Evolutionary conservation across 2,888 invertebrate genomes (phyloP), one percentile per base, ranked within the genome.

Genomic region (Macaria liturata): DNA sequence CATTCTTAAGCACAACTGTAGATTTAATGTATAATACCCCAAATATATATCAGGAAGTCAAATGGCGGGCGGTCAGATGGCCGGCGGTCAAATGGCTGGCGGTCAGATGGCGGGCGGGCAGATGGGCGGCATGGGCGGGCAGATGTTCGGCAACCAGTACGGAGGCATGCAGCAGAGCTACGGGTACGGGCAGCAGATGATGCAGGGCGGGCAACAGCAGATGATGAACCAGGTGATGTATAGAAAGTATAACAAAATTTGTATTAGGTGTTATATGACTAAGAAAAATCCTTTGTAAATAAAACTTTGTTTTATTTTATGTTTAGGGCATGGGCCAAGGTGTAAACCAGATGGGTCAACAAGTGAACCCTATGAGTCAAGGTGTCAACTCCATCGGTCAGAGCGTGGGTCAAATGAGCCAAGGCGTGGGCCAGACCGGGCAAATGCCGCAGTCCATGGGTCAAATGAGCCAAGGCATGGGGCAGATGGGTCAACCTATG

Each of bases 121-220:
- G 67, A 88, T 88, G 86, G 82, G 81, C 68, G 85, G 88, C n/a
- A 92, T 92, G 86, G 87, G 88, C 49, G 89, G 86, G 0, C 90
- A 93, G 67, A 93, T 94, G 93, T 94, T 94, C 71, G 92, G 93
- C 9, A 85, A 85, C 1, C 95, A 94, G 73, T 94, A 94, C 61
- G 91, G 92, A 3, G 93, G 93, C 57, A 94, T 95, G 93, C 95
- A 94, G 73, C 93, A 93, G 54, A 84, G 89, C 0, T 89, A 90
- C 47, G 85, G 86, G 0, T 91, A 91, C 61, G 75, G 86, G 0
- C 92, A 92, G 69, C 92, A 91, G 67, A 92, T 92, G 90, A 92
- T 92, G 88, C 91, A 89, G 62, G 83, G 88, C 3, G 88, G 92
- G 2, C 93, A 93, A 60, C 91, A 91, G 61, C 92, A 93, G 62